Conservation (phyloP, 2,113 vertebrate species). For the Coptodon rendalli region DNA sequence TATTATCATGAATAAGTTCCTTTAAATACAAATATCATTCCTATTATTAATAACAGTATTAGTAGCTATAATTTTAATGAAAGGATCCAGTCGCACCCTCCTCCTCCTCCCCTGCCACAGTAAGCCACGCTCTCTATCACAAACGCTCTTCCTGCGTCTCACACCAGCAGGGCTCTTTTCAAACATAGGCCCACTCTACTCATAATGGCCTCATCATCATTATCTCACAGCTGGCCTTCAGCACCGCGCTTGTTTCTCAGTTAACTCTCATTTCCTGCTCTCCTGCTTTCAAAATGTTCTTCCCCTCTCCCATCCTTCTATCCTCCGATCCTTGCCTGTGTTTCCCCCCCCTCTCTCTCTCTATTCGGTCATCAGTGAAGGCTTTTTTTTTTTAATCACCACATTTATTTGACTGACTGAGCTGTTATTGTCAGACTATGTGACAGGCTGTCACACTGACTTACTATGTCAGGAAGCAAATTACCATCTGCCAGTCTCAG, state of each 20-base stretch:
- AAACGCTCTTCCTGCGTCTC: neutral
- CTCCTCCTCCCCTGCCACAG: neutral
- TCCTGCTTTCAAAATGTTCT: neutral
- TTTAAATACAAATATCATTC: neutral
- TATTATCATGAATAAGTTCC: neutral
- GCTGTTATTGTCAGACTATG: neutral
- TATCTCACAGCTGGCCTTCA: constrained; percentile 41
- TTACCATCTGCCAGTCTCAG: neutral
- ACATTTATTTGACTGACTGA: neutral
- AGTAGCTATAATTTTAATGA: neutral
- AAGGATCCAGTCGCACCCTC: neutral
- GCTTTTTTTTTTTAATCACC: neutral
- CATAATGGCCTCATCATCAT: constrained; percentile 33
- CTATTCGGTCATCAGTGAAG: neutral
- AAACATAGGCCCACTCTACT: constrained; percentile 1
- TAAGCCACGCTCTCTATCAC: neutral
- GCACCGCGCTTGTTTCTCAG: neutral
- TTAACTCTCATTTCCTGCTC: constrained; percentile 13
- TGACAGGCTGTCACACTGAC: neutral
- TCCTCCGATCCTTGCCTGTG: neutral
- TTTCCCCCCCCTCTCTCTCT: fast-evolving
- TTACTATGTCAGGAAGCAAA: neutral
- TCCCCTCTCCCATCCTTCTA: neutral
- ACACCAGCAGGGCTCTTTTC: neutral
- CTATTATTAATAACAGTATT: neutral